Base-by-base conservation (phyloP, 1,140 invertebrate species). In the Drosophila sturtevanti region DNA sequence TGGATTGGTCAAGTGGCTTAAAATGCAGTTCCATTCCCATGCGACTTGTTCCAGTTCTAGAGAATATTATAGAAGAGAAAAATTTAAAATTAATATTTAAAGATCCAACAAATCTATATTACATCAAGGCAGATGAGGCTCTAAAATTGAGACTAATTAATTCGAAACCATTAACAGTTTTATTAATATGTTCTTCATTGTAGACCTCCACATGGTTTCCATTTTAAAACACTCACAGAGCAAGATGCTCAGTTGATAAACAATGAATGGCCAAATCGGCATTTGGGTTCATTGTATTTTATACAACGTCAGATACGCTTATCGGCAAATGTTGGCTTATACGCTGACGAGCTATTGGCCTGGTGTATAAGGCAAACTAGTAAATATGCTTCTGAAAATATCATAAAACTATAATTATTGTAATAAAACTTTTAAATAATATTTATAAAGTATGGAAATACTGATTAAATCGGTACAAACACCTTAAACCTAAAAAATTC, bases 21-120 rank as follows among this genome's bases (percentile, higher is more conserved):
- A 90, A 90, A 54, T 76, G 90, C 7, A 91, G 90, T 14, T 90
- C 90, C 1, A 82, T 91, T 38, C 77, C 79, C 2, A 54, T 52
- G 4, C 61, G 90, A 5, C 89, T 91, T 44, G 61, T 77, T 1
- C n/a, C 31, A 1, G 69, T 80, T 0, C 44, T 91, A 10, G 21
- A 80, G 1, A 61, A 61, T 27, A 61, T 90, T 0, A 41, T 91
- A 0, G 9, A 48, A 4, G 51, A 48, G 6, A 89, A 86, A 22
- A 9, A 71, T 1, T 62, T 91, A 4, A 5, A 21, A 0, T 7
- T 77, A 5, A 44, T 68, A 14, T 91, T 51, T 22, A 77, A 72
- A 31, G 74, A 76, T 24, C 4, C 41, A 12, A 91, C 90, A 0
- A 12, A 89, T 16, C 54, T 91, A 14, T 90, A 81, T 37, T 77